Evolutionary conservation across 2,113 vertebrate genomes (phyloP).

Genomic region (Scophthalmus maximus): DNA sequence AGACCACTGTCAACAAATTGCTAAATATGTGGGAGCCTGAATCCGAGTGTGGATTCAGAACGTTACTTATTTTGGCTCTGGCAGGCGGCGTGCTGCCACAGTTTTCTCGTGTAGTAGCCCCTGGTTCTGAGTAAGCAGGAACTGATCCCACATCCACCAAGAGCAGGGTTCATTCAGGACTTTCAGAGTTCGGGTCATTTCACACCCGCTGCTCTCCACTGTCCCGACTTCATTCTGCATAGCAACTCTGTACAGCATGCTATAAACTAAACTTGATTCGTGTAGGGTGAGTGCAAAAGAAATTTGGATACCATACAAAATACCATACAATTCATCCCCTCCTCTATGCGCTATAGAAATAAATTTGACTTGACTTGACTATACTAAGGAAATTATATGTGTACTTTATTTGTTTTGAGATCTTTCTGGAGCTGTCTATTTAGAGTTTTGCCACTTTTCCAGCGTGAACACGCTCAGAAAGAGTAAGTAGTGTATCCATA

Average conservation of each 20-base stretch:
- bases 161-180: conserved; percentile 53
- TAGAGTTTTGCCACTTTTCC: neutral
- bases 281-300: too few species aligned
- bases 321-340: too few species aligned
- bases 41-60: conserved; percentile 47
- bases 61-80: conserved; percentile 57
- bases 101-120: conserved; percentile 39
- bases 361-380: too few species aligned
- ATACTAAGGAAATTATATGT: too few species aligned
- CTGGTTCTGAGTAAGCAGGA: conserved; percentile 55
- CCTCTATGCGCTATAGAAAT: too few species aligned
- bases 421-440: too few species aligned
- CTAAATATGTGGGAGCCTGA: conserved; percentile 52
- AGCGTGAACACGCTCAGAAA: neutral
- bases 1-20: conserved; percentile 58
- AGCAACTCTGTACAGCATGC: too few species aligned
- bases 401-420: too few species aligned
- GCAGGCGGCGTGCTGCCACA: conserved; percentile 45
- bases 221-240: neutral
- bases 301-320: too few species aligned
- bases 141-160: conserved; percentile 34
- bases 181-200: conserved; percentile 32
- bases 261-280: too few species aligned
- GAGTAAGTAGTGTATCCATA: neutral
- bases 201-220: conserved; percentile 11